Evolutionary conservation across 2,797 vertebrate species (phyloP), one percentile per base, ranked within the genome.

Genomic region (Premnoplex brunnescens): DNA sequence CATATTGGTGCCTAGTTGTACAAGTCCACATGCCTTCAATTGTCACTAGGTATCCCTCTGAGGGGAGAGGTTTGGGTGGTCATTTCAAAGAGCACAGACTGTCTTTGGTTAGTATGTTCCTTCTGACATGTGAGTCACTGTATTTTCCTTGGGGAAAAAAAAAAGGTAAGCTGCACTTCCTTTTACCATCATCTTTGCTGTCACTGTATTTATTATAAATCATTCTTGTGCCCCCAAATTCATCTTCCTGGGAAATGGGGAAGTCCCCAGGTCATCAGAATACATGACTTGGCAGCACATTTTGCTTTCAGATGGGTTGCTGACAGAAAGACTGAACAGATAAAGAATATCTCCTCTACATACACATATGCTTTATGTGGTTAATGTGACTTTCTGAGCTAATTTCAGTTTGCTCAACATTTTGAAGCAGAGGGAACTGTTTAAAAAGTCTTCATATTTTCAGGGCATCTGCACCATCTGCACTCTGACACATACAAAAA

Each of bases 171-270:
- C 51, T 79, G 74, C 54, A 88, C 46, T 89, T 80, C 92, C 81
- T 93, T 92, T 96, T 92, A 78, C 60, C 73, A 83, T 87, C 12
- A 80, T 85, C 56, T 91, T 78, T 63, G 56, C 82, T 94, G 67
- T 83, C 75, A 60, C 68, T 62, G 37, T 85, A 41, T 82, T 95
- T 80, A 93, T 83, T 94, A 85, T 74, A 96, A 97, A 88, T 49
- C 77, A 64, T 60, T 74, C 87, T 91, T 1, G 0, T 82, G 75
- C 64, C 76, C 75, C 62, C 39, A 78, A 12, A 95, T 88, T 95
- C 56, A 79, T 96, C 89, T 96, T 96, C 91, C 84, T 90, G 87
- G 81, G 90, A 93, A 96, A 90, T 43, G 58, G 92, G 96, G 69
- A 96, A 92, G 77, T 96, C 87, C 95, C 48, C 73, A 56, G 34